Percentiles rank a stretch among this genome's conserved stretches.
Evolutionary conservation across 92 coral and sea anemone species (phyloP).

Genomic region (Epizoanthus illoricatus): DNA sequence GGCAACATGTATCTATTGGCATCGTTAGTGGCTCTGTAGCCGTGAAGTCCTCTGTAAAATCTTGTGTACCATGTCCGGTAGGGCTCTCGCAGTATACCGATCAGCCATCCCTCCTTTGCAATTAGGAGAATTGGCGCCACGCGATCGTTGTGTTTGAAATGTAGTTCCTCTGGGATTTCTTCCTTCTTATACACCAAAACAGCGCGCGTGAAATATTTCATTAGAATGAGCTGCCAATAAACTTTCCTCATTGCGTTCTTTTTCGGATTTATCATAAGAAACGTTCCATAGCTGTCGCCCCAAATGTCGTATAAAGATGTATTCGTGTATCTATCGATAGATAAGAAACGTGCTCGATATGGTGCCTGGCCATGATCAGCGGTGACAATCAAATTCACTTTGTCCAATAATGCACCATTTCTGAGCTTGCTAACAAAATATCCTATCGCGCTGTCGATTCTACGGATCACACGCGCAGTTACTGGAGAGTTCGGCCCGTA

Average conservation of each 20-base stretch:
- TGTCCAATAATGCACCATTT: slow-evolving; percentile 40
- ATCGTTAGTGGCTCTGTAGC: slow-evolving; percentile 44
- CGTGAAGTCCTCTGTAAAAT: slow-evolving; percentile 45
- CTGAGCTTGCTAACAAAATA: slow-evolving; percentile 58
- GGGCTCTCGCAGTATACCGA: slow-evolving; percentile 19
- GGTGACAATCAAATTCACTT: slow-evolving; percentile 66
- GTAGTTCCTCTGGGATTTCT: slow-evolving; percentile 68
- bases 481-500: slow-evolving; percentile 68
- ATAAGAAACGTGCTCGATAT: slow-evolving; percentile 45
- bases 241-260: slow-evolving; percentile 28
- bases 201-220: slow-evolving; percentile 42
- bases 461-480: slow-evolving; percentile 24
- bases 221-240: slow-evolving; percentile 47
- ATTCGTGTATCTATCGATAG: slow-evolving; percentile 59
- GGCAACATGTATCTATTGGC: slow-evolving; percentile 68
- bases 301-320: slow-evolving; percentile 39
- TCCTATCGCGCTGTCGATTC: slow-evolving; percentile 56
- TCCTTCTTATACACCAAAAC: slow-evolving; percentile 66
- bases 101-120: slow-evolving; percentile 71
- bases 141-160: slow-evolving; percentile 65
- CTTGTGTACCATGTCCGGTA: too few species aligned
- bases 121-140: slow-evolving; percentile 58
- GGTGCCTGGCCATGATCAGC: slow-evolving; percentile 83
- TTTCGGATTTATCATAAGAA: slow-evolving; percentile 56
- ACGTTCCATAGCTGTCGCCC: slow-evolving; percentile 15